A percentile compares a stretch with the other conserved stretches of the same genome.
These are phyloP conservation scores for Ibidorhyncha struthersii DNA, from an alignment of 2,113 vertebrate species.

Conservation along the genomic window DNA sequence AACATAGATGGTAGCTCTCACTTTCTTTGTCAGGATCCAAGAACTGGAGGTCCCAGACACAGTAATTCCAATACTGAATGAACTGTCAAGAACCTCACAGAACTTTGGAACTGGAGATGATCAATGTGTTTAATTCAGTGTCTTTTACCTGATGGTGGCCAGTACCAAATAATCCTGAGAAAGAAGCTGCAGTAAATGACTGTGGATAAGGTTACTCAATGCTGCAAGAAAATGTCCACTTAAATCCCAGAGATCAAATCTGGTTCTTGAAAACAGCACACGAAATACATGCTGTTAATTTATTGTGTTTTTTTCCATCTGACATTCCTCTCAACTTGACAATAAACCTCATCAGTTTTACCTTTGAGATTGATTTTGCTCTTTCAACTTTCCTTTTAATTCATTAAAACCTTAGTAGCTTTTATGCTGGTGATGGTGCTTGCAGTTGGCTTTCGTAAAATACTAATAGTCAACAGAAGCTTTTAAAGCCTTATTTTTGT, in stretches of 20 bases:
- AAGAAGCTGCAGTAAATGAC: background rate
- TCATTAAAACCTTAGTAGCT: background rate
- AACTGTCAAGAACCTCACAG: background rate
- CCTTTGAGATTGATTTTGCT: background rate
- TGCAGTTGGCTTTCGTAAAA: constrained; percentile 10
- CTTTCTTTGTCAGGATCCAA: background rate
- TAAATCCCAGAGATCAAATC: background rate
- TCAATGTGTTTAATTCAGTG: background rate
- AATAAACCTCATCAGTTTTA: background rate
- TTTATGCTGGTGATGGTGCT: background rate
- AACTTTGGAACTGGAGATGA: background rate
- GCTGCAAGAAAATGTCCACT: background rate
- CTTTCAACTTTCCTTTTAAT: background rate
- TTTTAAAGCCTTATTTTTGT: background rate
- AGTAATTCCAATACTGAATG: background rate
- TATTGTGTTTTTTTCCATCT: background rate
- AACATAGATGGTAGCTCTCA: background rate
- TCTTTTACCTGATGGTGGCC: background rate
- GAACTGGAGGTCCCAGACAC: background rate
- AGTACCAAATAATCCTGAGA: background rate
- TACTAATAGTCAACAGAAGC: background rate
- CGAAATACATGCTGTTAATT: background rate
- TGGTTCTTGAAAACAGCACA: background rate
- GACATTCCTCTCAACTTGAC: background rate
- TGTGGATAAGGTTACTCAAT: background rate